A percentile compares a stretch with the other conserved stretches of the same genome.
Evolutionary conservation across 1,140 invertebrate genomes (phyloP).

Genomic region (Habropoda laboriosa): DNA sequence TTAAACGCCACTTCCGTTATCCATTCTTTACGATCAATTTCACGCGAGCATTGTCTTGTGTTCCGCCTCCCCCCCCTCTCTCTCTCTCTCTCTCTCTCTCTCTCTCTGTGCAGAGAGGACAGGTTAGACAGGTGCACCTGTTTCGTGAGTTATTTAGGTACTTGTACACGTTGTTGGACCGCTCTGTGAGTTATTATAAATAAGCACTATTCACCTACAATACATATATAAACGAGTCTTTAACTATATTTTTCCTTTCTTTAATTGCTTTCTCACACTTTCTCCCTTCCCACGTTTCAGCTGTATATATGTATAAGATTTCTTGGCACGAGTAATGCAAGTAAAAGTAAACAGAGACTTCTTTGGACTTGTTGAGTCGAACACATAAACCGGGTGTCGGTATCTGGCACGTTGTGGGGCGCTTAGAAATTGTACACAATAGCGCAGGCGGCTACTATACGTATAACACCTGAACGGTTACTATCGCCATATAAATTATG

Average conservation of each 20-base stretch:
- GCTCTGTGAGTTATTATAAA: not conserved
- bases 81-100: too few relatives aligned
- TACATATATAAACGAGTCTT: not conserved
- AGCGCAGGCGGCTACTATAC: constrained; percentile 1
- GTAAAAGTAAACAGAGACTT: constrained; percentile 33
- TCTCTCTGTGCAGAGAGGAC: not conserved
- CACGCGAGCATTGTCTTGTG: not conserved
- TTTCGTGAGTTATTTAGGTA: not conserved
- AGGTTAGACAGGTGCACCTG: not conserved
- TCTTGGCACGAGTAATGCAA: constrained; percentile 26
- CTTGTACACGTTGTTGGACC: not conserved
- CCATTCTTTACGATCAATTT: not conserved
- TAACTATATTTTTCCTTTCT: not conserved
- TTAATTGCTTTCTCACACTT: not conserved
- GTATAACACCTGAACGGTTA: constrained; percentile 11
- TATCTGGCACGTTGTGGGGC: constrained; percentile 5
- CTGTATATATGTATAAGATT: constrained; percentile 1
- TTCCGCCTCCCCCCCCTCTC: too few relatives aligned
- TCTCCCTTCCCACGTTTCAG: constrained; percentile 18
- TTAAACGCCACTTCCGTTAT: not conserved
- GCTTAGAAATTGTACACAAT: constrained; percentile 42
- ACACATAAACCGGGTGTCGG: not conserved
- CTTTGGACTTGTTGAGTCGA: constrained; percentile 47
- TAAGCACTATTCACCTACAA: not conserved
- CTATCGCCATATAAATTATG: not conserved